phyloP scores from a whole-genome alignment of 2,888 invertebrate genomes.

The Dynastes grantii region DNA sequence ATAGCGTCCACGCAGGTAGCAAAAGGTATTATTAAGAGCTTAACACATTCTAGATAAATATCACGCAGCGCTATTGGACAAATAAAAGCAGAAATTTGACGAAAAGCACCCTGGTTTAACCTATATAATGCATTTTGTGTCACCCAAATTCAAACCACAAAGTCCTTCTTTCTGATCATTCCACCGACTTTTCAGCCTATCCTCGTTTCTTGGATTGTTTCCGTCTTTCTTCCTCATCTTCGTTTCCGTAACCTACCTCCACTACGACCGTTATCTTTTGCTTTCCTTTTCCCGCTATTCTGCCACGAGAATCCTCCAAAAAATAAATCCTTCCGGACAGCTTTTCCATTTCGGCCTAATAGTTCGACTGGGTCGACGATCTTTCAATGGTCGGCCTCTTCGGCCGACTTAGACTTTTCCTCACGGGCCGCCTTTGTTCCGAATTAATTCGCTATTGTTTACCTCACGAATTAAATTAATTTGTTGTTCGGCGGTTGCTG shows the following conservation, averaged over 20 bases:
- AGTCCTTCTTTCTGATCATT: too few relatives aligned
- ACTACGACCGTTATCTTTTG: background rate
- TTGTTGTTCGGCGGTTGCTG: conserved; percentile 21
- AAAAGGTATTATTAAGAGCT: too few relatives aligned
- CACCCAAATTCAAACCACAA: too few relatives aligned
- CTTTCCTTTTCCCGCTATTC: background rate
- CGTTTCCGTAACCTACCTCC: background rate
- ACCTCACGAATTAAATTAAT: conserved; percentile 41
- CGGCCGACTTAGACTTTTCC: conserved; percentile 15
- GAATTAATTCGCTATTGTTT: conserved; percentile 44
- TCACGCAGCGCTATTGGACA: too few relatives aligned
- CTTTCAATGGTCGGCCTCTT: conserved; percentile 9
- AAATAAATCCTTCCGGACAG: conserved; percentile 25
- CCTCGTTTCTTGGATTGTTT: background rate
- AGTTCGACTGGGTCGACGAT: background rate
- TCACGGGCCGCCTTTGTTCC: background rate
- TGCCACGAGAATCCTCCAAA: background rate
- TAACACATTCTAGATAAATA: too few relatives aligned
- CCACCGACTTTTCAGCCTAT: background rate
- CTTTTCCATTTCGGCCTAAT: conserved; percentile 26
- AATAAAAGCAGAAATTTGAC: too few relatives aligned
- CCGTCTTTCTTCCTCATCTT: background rate
- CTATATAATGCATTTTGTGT: too few relatives aligned
- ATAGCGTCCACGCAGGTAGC: too few relatives aligned
- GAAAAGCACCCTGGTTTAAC: too few relatives aligned